These are phyloP conservation scores for Drosophila tristis DNA, from an alignment of 1,140 invertebrate species.

Conservation along the genomic window DNA sequence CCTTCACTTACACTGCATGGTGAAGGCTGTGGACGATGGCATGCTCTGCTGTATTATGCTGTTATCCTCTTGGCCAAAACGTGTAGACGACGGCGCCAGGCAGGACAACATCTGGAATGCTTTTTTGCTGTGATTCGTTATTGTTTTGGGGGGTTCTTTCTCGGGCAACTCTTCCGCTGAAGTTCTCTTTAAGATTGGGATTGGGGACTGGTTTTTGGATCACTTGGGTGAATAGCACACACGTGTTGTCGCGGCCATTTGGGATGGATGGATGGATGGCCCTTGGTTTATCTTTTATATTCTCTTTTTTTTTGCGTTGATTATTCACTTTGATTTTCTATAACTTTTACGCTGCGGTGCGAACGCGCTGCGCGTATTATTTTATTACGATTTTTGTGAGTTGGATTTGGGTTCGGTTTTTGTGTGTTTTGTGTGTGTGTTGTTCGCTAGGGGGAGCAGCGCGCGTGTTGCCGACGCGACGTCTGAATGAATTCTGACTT, in stretches of 20 bases:
- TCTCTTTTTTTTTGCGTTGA: neutral
- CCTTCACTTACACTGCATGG: conserved; percentile 83
- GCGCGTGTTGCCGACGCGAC: conserved; percentile 84
- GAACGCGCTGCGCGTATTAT: conserved; percentile 43
- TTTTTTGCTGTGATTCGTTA: conserved; percentile 37
- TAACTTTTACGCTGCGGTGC: neutral
- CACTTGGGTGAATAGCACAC: conserved; percentile 41
- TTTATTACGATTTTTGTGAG: conserved; percentile 16
- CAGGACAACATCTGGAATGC: conserved; percentile 84
- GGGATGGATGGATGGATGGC: conserved; percentile 21
- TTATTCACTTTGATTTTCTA: too few relatives aligned
- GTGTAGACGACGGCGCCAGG: conserved; percentile 83
- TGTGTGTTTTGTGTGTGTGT: conserved; percentile 62
- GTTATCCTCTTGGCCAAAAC: conserved; percentile 84
- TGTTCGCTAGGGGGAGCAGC: conserved; percentile 70
- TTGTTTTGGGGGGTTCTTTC: neutral
- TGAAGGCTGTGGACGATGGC: conserved; percentile 83
- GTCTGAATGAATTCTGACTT: conserved; percentile 70
- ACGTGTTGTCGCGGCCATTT: conserved; percentile 55
- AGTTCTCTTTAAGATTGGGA: conserved; percentile 17
- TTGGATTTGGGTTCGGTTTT: conserved; percentile 23
- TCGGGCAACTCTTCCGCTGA: conserved; percentile 3
- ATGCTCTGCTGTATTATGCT: conserved; percentile 83
- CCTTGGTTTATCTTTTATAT: conserved; percentile 29
- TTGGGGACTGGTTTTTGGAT: conserved; percentile 14